Percentiles rank a stretch among this genome's conserved stretches.
phyloP scores from a whole-genome alignment of 2,113 vertebrate species.

The Spermophilus dauricus region DNA sequence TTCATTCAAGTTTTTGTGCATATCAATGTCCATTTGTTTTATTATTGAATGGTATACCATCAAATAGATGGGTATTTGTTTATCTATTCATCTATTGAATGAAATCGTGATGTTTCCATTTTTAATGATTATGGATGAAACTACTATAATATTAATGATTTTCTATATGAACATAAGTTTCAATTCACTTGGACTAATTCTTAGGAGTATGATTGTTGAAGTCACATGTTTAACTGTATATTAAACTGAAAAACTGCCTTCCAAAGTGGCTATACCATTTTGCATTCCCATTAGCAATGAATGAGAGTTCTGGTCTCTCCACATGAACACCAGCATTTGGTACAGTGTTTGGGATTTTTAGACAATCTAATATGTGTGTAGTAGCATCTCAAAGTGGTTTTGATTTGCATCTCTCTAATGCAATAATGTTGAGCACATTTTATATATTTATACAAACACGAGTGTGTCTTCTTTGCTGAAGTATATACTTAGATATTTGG shows the following conservation, averaged over 20 bases:
- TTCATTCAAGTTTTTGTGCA: background rate
- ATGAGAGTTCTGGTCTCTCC: background rate
- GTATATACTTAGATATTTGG: background rate
- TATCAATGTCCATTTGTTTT: background rate
- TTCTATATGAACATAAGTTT: background rate
- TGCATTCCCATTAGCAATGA: background rate
- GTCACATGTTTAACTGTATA: background rate
- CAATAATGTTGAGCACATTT: background rate
- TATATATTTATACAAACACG: background rate
- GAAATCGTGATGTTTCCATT: background rate
- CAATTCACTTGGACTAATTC: background rate
- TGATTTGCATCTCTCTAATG: background rate
- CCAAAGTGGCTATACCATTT: background rate
- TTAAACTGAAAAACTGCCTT: background rate
- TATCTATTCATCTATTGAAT: background rate
- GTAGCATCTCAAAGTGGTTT: background rate
- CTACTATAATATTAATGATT: background rate
- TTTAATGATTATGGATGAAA: constrained; percentile 42
- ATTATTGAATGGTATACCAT: background rate
- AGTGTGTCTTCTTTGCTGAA: background rate
- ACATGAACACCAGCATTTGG: background rate
- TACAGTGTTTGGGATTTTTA: background rate
- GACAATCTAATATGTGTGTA: background rate
- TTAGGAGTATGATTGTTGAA: constrained; percentile 16
- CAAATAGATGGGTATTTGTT: background rate